Base-by-base conservation (phyloP, 2,113 vertebrate genomes). In the Siniperca chuatsi region DNA sequence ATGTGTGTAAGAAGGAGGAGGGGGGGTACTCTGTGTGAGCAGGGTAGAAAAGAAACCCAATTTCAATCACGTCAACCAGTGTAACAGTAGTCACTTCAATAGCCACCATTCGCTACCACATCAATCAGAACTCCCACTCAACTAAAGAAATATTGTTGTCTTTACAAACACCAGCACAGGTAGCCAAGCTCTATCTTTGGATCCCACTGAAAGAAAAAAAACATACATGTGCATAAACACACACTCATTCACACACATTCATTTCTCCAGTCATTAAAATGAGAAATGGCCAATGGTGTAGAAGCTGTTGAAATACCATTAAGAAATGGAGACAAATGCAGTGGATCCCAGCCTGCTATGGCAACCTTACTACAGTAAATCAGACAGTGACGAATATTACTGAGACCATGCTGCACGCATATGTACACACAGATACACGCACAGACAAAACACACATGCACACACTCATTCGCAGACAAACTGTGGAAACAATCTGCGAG, bases 271-370 rank as follows among this genome's bases (percentile, higher is more conserved):
- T 93, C 94, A 95, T 96, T 96, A 96, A 96, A 95, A 96, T 96
- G 95, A 96, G 94, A 91, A 96, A 95, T 81, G 92, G 92, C 92
- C 90, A 85, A 86, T 90, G 94, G 88, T 93, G 92, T 87, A 61
- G 94, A 84, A 92, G 94, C 94, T 95, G 95, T 95, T 95, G 95
- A 96, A 95, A 95, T 87, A 95, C 94, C 95, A 96, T 96, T 96
- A 96, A 93, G 94, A 96, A 95, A 96, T 95, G 93, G 94, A 96
- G 96, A 96, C 92, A 95, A 95, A 96, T 96, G 94, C 93, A 90
- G 94, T 85, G 93, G 88, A 94, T 93, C 79, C 87, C 78, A 68
- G 90, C 87, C 90, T 87, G 89, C 91, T 87, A 87, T 66, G 73
- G 89, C 87, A 90, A 88, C 91, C 87, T 89, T 77, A 72, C 87